Evolutionary conservation across 2,113 vertebrate genomes (phyloP).

Genomic region (Oreocharis arfaki): DNA sequence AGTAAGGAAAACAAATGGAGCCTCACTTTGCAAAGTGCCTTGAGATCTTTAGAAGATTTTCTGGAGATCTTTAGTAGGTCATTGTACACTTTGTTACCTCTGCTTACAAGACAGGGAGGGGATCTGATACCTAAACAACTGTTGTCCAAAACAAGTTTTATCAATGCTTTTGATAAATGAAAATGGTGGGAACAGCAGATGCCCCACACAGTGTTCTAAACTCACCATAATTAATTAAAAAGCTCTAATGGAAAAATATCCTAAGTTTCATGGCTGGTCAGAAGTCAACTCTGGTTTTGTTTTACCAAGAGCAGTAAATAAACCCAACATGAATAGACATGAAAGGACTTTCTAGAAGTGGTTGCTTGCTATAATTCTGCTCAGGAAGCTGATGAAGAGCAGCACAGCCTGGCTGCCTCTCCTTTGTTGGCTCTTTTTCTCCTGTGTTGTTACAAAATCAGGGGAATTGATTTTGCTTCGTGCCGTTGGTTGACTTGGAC

Average conservation of each 20-base stretch:
- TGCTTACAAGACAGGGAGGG: background rate
- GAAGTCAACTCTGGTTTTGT: background rate
- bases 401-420: background rate
- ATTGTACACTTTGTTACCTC: background rate
- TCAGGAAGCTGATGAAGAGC: background rate
- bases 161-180: background rate
- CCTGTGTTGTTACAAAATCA: background rate
- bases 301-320: background rate
- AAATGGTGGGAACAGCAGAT: background rate
- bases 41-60: background rate
- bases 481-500: background rate
- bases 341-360: background rate
- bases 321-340: background rate
- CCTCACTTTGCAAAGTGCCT: background rate
- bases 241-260: background rate
- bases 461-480: background rate
- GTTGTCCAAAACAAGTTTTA: background rate
- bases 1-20: conserved; percentile 3
- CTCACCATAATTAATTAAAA: background rate
- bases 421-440: background rate
- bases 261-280: background rate
- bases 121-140: background rate
- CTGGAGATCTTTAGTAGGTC: background rate
- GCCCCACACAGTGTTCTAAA: background rate
- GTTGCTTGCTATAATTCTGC: background rate